Evolutionary conservation across 2,113 vertebrate species (phyloP).

Genomic region (Gasterosteus aculeatus): DNA sequence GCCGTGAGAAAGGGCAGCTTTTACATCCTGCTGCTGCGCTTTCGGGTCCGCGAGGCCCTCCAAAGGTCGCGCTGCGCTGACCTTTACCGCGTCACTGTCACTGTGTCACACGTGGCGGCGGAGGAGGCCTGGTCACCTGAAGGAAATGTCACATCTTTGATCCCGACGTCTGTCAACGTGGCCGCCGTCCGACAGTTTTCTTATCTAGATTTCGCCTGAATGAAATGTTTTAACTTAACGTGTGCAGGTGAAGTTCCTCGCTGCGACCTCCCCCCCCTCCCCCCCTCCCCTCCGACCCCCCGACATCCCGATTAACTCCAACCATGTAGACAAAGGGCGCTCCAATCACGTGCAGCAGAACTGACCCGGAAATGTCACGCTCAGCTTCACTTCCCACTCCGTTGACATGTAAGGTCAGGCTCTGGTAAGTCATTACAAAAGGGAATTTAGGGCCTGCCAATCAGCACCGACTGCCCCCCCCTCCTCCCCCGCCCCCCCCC

Average conservation of each 20-base stretch:
- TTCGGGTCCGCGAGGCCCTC: conserved; percentile 46
- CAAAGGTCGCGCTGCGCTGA: conserved; percentile 59
- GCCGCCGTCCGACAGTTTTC: background rate
- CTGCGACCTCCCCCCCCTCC: conserved; percentile 6
- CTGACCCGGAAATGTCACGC: conserved; percentile 49
- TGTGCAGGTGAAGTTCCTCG: background rate
- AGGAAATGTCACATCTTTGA: conserved; percentile 31
- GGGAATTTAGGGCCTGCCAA: conserved; percentile 3
- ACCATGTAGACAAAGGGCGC: conserved; percentile 39
- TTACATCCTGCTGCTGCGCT: conserved; percentile 38
- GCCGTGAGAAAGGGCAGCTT: conserved; percentile 67
- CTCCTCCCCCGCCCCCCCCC: background rate
- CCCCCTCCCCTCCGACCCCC: conserved; percentile 27
- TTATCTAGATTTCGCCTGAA: background rate
- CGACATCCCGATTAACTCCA: conserved; percentile 51
- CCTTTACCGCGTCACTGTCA: conserved; percentile 37
- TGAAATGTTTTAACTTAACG: background rate
- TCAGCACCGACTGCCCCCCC: conserved; percentile 5
- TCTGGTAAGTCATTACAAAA: conserved; percentile 32
- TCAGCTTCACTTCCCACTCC: conserved; percentile 25
- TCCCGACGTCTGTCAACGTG: background rate
- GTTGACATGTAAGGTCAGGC: conserved; percentile 42
- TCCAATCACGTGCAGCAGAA: conserved; percentile 46
- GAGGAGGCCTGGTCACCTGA: conserved; percentile 6
- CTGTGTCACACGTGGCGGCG: conserved; percentile 19